These are phyloP conservation scores for Phalacrocorax aristotelis DNA, from an alignment of 2,113 vertebrate genomes.

Conservation along the genomic window DNA sequence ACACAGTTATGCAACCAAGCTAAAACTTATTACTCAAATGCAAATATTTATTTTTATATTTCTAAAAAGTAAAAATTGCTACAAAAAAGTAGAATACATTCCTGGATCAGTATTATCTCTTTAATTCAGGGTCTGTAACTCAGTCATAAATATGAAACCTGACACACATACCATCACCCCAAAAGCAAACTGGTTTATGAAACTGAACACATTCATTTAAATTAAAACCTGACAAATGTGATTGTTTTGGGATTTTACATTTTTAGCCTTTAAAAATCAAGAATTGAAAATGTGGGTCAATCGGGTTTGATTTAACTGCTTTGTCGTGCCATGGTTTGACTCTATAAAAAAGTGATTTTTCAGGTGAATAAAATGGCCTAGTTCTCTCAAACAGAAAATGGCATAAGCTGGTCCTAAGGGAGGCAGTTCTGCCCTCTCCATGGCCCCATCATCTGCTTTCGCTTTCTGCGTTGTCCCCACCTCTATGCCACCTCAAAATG, in stretches of 20 bases:
- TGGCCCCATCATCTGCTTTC: neutral
- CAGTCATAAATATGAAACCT: neutral
- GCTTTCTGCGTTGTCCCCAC: neutral
- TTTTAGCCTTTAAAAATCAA: neutral
- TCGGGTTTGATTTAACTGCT: neutral
- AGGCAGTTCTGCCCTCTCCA: neutral
- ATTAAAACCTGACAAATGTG: neutral
- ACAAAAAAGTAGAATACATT: accelerated
- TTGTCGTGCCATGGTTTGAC: neutral
- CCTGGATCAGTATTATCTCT: neutral
- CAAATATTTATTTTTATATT: neutral
- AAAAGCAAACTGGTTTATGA: neutral
- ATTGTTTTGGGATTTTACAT: neutral
- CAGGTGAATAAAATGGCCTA: accelerated
- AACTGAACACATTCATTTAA: neutral
- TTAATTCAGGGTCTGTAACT: neutral
- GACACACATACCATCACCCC: neutral
- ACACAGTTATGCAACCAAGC: neutral
- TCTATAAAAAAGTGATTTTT: neutral
- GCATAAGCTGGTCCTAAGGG: neutral
- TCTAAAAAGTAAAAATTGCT: neutral
- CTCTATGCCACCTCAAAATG: neutral
- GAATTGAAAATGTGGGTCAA: neutral
- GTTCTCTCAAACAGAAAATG: neutral
- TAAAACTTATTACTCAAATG: neutral